Evolutionary conservation across 2,113 vertebrate genomes (phyloP).

Genomic region (Arizona elegans): DNA sequence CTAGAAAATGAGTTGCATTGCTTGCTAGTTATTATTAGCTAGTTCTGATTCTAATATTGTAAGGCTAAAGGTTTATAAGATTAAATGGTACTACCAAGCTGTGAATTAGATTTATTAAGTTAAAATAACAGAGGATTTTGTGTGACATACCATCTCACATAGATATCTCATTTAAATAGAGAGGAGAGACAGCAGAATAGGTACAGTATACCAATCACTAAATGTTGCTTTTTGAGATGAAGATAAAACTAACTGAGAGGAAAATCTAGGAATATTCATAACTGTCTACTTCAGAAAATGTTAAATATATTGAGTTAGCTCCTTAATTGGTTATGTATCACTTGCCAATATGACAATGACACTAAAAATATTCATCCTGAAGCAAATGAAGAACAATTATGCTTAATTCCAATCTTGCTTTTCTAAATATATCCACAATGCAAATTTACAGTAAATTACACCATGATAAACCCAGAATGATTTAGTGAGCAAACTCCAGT

Average conservation of each 20-base stretch:
- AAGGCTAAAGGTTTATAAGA: background rate
- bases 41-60: background rate
- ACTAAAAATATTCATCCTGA: constrained; percentile 6
- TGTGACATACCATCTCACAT: background rate
- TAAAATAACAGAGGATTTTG: background rate
- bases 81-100: background rate
- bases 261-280: constrained; percentile 32
- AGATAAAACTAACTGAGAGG: constrained; percentile 6
- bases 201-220: background rate
- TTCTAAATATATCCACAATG: constrained; percentile 42
- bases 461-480: constrained; percentile 60
- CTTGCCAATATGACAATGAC: background rate
- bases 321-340: background rate
- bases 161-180: background rate
- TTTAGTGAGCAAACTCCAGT: constrained; percentile 55
- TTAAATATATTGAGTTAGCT: background rate
- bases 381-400: constrained; percentile 54
- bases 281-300: constrained; percentile 35
- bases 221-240: background rate
- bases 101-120: constrained; percentile 18
- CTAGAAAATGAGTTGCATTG: background rate
- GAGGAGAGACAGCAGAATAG: background rate
- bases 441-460: constrained; percentile 66
- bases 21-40: background rate
- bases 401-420: constrained; percentile 53